These are phyloP conservation scores for Sylvicola cinctus DNA, from an alignment of 2,888 invertebrate genomes.

Conservation along the genomic window DNA sequence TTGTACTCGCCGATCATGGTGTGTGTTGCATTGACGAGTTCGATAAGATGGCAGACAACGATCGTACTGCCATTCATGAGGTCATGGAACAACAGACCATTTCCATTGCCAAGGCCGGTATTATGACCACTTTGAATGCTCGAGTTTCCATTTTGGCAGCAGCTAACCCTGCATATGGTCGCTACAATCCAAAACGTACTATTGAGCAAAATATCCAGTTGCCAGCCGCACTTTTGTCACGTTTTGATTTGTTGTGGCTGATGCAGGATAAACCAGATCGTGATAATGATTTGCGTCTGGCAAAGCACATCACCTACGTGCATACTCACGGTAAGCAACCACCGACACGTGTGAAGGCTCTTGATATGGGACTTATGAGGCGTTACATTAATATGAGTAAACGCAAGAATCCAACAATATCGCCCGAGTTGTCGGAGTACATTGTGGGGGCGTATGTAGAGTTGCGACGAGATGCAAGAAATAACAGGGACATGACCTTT, in stretches of 20 bases:
- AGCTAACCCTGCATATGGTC: slow-evolving; percentile 96
- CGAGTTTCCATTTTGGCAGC: slow-evolving; percentile 94
- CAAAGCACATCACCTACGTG: slow-evolving; percentile 94
- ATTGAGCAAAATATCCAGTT: slow-evolving; percentile 96
- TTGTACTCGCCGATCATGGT: slow-evolving; percentile 90
- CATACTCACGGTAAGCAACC: slow-evolving; percentile 85
- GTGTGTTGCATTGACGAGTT: slow-evolving; percentile 99
- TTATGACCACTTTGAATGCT: slow-evolving; percentile 95
- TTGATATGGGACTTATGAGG: slow-evolving; percentile 85
- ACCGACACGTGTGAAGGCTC: slow-evolving; percentile 44
- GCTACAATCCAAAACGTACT: slow-evolving; percentile 87
- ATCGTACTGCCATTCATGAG: slow-evolving; percentile 91
- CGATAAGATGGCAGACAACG: slow-evolving; percentile 95
- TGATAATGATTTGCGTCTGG: slow-evolving; percentile 58
- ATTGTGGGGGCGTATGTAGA: slow-evolving; percentile 73
- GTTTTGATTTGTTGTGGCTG: slow-evolving; percentile 91
- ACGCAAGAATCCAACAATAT: slow-evolving; percentile 70
- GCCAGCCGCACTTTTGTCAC: slow-evolving; percentile 88
- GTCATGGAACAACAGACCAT: slow-evolving; percentile 99
- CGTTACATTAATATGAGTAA: slow-evolving; percentile 85
- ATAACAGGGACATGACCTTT: slow-evolving; percentile 77
- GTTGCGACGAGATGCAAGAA: slow-evolving; percentile 66
- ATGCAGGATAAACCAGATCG: slow-evolving; percentile 65
- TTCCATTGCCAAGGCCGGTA: slow-evolving; percentile 97
- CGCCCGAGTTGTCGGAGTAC: slow-evolving; percentile 67